Percentiles rank a stretch among this genome's conserved stretches.
phyloP scores from a whole-genome alignment of 1,140 invertebrate species.

The Drosophila kohkoa region DNA sequence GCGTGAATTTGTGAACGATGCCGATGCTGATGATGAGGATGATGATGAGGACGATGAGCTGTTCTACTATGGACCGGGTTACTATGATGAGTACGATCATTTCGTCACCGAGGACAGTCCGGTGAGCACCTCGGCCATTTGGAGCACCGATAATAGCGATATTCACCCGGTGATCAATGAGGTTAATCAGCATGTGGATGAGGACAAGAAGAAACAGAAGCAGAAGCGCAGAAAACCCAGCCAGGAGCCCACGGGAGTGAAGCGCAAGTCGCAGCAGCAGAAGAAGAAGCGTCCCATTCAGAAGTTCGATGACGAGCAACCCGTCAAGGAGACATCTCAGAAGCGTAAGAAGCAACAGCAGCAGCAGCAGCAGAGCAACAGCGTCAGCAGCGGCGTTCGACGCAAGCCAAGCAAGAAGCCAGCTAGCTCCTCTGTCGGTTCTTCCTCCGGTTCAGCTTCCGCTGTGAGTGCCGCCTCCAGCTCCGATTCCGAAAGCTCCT shows the following conservation, averaged over 20 bases:
- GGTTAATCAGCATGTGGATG: constrained; percentile 37
- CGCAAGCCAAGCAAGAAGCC: constrained; percentile 30
- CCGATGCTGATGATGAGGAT: constrained; percentile 6
- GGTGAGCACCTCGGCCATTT: constrained; percentile 50
- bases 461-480: background rate
- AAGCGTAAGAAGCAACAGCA: constrained; percentile 43
- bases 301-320: background rate
- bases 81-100: constrained; percentile 54
- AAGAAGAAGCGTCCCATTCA: constrained; percentile 38
- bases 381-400: constrained; percentile 4
- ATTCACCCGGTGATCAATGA: constrained; percentile 47
- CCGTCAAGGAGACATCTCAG: constrained; percentile 20
- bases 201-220: constrained; percentile 34
- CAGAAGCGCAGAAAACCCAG: constrained; percentile 36
- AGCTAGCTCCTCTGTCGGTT: background rate
- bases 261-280: constrained; percentile 13
- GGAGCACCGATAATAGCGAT: constrained; percentile 69
- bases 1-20: constrained; percentile 16
- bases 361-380: constrained; percentile 30
- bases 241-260: constrained; percentile 29
- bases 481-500: background rate
- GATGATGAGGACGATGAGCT: constrained; percentile 45
- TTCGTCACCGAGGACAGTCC: constrained; percentile 53
- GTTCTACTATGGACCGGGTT: constrained; percentile 42
- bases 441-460: too few species aligned